Conservation (phyloP, 1,140 invertebrate genomes). For the Planococcus citri region DNA sequence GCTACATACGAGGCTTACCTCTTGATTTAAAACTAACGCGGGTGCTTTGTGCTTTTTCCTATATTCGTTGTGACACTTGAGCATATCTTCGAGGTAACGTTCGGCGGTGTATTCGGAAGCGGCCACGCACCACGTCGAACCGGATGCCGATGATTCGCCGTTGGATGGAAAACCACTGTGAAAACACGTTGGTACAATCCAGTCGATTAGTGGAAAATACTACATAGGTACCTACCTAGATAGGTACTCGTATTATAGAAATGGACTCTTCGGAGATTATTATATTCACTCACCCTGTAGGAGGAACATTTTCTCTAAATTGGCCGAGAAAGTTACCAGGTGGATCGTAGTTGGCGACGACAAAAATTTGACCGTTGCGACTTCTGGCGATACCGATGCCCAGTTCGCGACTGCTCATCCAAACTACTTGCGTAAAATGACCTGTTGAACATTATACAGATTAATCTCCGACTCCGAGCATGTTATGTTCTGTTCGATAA, state of each 20-base stretch:
- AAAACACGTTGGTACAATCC: no score
- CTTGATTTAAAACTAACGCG: slow-evolving; percentile 44
- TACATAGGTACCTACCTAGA: no score
- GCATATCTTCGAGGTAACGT: slow-evolving; percentile 36
- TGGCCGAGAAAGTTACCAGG: slow-evolving; percentile 71
- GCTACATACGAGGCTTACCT: no score
- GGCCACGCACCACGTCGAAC: slow-evolving; percentile 36
- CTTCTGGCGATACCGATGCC: slow-evolving; percentile 59
- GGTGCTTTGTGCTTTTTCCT: slow-evolving; percentile 55
- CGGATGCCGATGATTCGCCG: slow-evolving; percentile 32
- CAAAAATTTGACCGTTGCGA: slow-evolving; percentile 55
- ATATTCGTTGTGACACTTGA: slow-evolving; percentile 65
- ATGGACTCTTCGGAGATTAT: no score
- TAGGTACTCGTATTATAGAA: no score
- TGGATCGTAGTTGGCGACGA: slow-evolving; percentile 76
- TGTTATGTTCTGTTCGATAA: no score
- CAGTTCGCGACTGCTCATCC: slow-evolving; percentile 59
- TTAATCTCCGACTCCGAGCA: slow-evolving; percentile 20
- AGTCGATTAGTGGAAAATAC: neutral
- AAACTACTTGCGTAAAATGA: slow-evolving; percentile 65
- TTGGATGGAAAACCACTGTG: slow-evolving; percentile 23
- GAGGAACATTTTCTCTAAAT: slow-evolving; percentile 59
- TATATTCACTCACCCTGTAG: slow-evolving; percentile 18
- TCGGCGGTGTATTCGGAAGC: slow-evolving; percentile 5
- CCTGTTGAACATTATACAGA: no score